Conservation (phyloP, 2,797 vertebrate species). For the Oreochromis grahami region DNA sequence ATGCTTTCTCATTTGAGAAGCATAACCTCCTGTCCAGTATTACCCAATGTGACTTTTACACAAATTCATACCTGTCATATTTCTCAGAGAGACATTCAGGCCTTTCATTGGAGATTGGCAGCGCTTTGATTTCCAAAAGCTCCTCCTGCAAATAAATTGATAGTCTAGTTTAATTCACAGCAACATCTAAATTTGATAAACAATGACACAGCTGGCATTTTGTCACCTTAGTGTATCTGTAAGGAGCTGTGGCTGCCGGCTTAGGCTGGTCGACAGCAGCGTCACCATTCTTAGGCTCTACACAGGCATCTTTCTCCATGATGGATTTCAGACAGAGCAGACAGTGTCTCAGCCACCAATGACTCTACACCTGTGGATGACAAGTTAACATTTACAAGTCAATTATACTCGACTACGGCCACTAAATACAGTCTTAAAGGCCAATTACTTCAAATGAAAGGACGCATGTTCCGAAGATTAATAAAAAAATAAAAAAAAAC, state of each 20-base stretch:
- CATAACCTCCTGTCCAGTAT: not conserved
- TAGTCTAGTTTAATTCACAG: not conserved
- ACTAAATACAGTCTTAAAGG: not conserved
- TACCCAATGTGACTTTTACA: not conserved
- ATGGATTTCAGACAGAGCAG: constrained; percentile 49
- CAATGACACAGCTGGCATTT: fast-evolving
- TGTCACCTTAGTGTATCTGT: constrained; percentile 90
- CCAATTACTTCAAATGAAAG: not conserved
- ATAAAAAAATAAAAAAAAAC: fast-evolving
- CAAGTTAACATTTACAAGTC: not conserved
- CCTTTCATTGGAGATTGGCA: constrained; percentile 90
- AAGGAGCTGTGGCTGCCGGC: constrained; percentile 65
- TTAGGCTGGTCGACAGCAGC: constrained; percentile 51
- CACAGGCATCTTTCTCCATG: constrained; percentile 87
- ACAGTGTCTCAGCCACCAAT: constrained; percentile 25
- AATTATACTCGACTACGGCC: not conserved
- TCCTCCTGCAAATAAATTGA: constrained; percentile 80
- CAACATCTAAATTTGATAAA: not conserved
- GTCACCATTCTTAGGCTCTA: constrained; percentile 80
- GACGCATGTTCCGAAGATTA: not conserved
- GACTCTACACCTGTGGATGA: constrained; percentile 19
- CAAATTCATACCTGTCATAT: constrained; percentile 89
- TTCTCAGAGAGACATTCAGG: constrained; percentile 94
- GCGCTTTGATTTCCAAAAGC: constrained; percentile 93
- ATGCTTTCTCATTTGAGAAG: not conserved